Evolutionary conservation across 2,888 invertebrate genomes (phyloP), one percentile per base, ranked within the genome.

Genomic region (Oscheius sp.): DNA sequence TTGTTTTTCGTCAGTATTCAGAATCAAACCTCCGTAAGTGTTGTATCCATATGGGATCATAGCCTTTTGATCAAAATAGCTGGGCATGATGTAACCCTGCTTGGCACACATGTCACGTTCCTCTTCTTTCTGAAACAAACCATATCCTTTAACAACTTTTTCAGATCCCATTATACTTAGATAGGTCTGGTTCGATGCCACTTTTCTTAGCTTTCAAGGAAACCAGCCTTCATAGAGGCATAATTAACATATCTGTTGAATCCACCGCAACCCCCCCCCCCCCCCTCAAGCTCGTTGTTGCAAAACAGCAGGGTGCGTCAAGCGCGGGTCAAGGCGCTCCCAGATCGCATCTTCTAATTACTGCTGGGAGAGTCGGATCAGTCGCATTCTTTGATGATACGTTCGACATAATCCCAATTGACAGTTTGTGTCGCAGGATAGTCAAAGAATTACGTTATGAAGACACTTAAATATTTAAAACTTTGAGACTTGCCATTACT

Each of bases 41-140:
- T 73, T 74, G 70, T 78, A 80, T 24, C 67, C 69, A 67, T 80
- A 80, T 24, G 82, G 82, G 41, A 79, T 67, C 49, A 82, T 68
- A 24, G 75, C 72, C 50, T 72, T 70, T 41, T 80, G 75, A 62
- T 82, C 80, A 69, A 76, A 81, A 67, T 73, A 74, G 61, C 77
- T 73, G 74, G 80, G 75, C 68, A 80, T 70, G 74, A 82, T 82
- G 6, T 80, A 78, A 4, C 78, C 82, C 32, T 81, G 81, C 63
- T 85, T 85, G 26, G 78, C 81, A 51, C 82, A 77, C 69, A 79
- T 73, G 9, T 77, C 74, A 45, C 74, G 72, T 45, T 80, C 79
- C 50, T 83, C 80, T 65, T 82, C 82, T 36, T 69, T 73, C 82
- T 82, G 71, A 44, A 75, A 72, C 44, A 38, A 14, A 24, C 41